Conservation (phyloP, 2,888 invertebrate species). For the Carcina quercana region DNA sequence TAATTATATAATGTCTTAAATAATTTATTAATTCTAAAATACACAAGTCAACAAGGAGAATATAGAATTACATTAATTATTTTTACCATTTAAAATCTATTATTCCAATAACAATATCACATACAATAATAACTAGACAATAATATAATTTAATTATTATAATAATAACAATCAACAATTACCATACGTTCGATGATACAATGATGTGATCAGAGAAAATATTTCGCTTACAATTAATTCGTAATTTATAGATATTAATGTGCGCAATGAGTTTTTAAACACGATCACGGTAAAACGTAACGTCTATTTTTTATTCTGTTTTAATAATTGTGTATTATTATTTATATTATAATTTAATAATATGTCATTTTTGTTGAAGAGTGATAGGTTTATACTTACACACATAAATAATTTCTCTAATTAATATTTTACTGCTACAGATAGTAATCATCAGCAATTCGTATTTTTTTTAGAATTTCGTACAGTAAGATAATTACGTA, state of each 20-base stretch:
- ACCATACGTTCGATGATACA: conserved; percentile 62
- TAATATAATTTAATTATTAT: conserved; percentile 35
- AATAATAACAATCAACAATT: conserved; percentile 67
- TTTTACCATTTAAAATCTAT: conserved; percentile 61
- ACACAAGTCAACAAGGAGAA: conserved; percentile 68
- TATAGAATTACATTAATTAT: conserved; percentile 49
- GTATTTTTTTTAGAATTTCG: conserved; percentile 28
- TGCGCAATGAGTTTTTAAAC: conserved; percentile 48
- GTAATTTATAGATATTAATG: conserved; percentile 47
- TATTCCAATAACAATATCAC: conserved; percentile 72
- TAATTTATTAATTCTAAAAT: conserved; percentile 46
- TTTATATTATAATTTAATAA: conserved; percentile 3
- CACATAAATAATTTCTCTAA: background rate
- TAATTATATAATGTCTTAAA: conserved; percentile 33
- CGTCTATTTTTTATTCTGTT: conserved; percentile 18
- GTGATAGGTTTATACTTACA: conserved; percentile 4
- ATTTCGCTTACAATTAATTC: conserved; percentile 51
- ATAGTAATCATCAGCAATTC: conserved; percentile 8
- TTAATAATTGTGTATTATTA: conserved; percentile 19
- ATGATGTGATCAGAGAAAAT: conserved; percentile 44
- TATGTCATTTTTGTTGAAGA: conserved; percentile 12
- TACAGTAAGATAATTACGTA: conserved; percentile 33
- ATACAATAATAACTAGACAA: conserved; percentile 65
- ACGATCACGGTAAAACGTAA: conserved; percentile 41
- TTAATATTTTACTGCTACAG: conserved; percentile 3